Base-by-base conservation (phyloP, 2,797 vertebrate species). In the Staurois parvus region DNA sequence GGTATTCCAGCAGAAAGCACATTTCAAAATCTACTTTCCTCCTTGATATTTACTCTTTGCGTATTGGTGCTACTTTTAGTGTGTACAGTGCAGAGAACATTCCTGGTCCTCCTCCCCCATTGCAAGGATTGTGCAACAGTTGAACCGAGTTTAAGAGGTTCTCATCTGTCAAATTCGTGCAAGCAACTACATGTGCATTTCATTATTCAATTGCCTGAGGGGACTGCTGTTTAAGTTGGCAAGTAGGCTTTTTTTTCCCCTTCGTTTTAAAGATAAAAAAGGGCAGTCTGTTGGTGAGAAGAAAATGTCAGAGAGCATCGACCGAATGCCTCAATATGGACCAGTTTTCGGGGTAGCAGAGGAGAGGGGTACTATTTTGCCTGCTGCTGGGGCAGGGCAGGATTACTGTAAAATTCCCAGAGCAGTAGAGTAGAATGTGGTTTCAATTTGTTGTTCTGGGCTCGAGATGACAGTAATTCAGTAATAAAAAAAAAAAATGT, bases 141-240 rank as follows among this genome's bases (percentile, higher is more conserved):
- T 91, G 90, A 87, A 91, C 85, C 89, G 2, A 72, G 77, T 83
- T 87, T 67, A 81, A 84, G 84, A 90, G 81, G 85, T 79, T 87
- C 86, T 69, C 89, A 66, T 91, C 89, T 93, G 86, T 87, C 88
- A 90, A 89, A 88, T 92, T 94, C 59, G 89, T 93, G 92, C 95
- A 93, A 94, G 94, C 86, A 83, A 88, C 73, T 93, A 91, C 93
- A 94, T 95, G 91, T 95, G 94, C 89, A 87, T 95, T 95, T 96
- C 92, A 95, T 97, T 96, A 96, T 94, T 92, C 91, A 52, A 91
- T 95, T 93, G 93, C 95, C 92, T 91, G 92, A 91, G 93, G 94
- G 96, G 92, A 93, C 89, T 91, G 81, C 90, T 94, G 92, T 95
- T 95, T 96, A 93, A 95, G 91, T 93, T 95, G 94, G 94, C 94